These are phyloP conservation scores for Chionoecetes opilio DNA, from an alignment of 1,140 invertebrate species.

Conservation along the genomic window DNA sequence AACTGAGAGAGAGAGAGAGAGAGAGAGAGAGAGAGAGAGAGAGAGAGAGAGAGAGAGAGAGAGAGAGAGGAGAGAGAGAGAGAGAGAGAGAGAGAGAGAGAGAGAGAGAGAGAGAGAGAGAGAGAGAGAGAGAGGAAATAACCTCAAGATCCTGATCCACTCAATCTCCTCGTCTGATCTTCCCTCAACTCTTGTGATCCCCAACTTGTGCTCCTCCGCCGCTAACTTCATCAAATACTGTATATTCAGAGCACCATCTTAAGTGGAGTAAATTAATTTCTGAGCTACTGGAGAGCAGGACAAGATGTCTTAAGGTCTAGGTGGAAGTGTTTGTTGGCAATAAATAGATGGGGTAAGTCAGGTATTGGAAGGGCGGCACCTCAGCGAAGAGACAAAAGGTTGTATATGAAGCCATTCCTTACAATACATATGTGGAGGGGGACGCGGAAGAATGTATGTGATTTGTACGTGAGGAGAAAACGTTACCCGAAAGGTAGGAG, in stretches of 20 bases:
- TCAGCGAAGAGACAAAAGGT: background rate
- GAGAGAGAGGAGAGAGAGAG: background rate
- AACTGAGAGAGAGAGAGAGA: background rate
- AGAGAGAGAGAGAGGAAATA: background rate
- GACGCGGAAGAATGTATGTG: constrained; percentile 15
- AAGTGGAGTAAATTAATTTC: background rate
- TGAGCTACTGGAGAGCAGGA: background rate
- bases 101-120: background rate
- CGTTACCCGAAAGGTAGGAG: background rate
- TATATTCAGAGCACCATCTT: background rate
- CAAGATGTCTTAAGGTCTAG: background rate
- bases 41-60: constrained; percentile 40
- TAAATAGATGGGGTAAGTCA: background rate
- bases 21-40: constrained; percentile 1
- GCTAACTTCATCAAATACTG: constrained; percentile 5
- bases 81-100: background rate
- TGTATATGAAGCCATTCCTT: background rate
- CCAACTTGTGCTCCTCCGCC: background rate
- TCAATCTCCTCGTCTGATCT: background rate
- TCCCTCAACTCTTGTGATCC: background rate
- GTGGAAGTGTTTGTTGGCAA: background rate
- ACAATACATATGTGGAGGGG: constrained; percentile 28
- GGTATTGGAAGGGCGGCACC: background rate
- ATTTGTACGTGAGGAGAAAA: constrained; percentile 29
- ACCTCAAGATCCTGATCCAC: background rate